Conservation (phyloP, 2,888 invertebrate species). For the Sinotaia quadrata region DNA sequence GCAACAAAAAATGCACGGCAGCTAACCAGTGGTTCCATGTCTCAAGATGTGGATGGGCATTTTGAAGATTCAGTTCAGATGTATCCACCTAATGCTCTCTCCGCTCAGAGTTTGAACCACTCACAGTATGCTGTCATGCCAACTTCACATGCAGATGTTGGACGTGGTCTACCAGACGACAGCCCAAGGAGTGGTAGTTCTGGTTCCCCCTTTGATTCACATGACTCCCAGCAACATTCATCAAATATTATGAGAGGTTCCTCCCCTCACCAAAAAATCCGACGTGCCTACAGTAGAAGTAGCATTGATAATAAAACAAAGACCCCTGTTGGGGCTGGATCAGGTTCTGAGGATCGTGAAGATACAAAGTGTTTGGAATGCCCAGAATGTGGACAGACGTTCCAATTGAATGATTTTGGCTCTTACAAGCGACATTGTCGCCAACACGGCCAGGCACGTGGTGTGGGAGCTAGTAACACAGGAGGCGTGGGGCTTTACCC, state of each 20-base stretch:
- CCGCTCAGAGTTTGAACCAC: not conserved
- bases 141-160: conserved; percentile 2
- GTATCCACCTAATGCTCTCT: not conserved
- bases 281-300: conserved; percentile 7
- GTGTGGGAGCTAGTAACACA: conserved; percentile 12
- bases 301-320: conserved; percentile 15
- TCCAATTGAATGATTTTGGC: conserved; percentile 67
- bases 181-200: conserved; percentile 9
- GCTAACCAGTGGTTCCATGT: conserved; percentile 28
- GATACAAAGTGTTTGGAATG: conserved; percentile 58
- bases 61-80: not conserved
- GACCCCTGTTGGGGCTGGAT: not conserved
- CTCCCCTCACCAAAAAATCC: not conserved
- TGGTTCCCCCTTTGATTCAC: conserved; percentile 5
- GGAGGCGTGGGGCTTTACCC: conserved; percentile 42
- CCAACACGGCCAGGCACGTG: conserved; percentile 53
- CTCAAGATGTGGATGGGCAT: not conserved
- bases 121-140: not conserved
- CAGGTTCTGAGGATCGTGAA: conserved; percentile 29
- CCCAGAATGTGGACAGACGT: conserved; percentile 61
- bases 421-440: conserved; percentile 65
- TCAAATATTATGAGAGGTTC: not conserved
- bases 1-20: conserved; percentile 60
- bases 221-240: not conserved
- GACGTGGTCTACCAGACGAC: not conserved